Evolutionary conservation across 2,888 invertebrate genomes (phyloP).

Genomic region (Trachelus stipa): DNA sequence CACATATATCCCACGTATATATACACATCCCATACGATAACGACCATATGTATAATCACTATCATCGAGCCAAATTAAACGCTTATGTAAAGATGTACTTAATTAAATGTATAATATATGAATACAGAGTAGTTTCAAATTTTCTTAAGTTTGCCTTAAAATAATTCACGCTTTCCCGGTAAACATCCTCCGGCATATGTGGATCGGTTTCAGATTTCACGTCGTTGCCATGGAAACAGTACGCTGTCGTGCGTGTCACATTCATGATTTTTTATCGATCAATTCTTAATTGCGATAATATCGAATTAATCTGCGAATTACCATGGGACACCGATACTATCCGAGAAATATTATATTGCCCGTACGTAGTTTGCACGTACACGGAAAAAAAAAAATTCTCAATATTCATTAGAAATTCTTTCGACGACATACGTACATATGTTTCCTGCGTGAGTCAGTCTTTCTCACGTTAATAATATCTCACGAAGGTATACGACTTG

Average conservation of each 20-base stretch:
- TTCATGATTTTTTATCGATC: neutral
- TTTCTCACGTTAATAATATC: constrained; percentile 53
- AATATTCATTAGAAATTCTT: neutral
- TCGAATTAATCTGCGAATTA: neutral
- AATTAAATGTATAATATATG: neutral
- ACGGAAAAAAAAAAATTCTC: neutral
- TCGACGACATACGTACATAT: neutral
- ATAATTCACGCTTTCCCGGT: constrained; percentile 33
- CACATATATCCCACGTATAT: neutral
- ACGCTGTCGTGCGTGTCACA: constrained; percentile 23
- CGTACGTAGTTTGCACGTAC: neutral
- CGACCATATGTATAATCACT: neutral
- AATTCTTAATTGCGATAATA: neutral
- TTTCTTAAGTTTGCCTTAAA: constrained; percentile 9
- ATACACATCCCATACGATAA: neutral
- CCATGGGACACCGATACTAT: neutral
- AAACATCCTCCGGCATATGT: constrained; percentile 16
- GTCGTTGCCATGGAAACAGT: constrained; percentile 24
- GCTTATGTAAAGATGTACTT: neutral
- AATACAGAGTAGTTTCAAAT: neutral
- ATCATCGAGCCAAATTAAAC: neutral
- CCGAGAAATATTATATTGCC: neutral
- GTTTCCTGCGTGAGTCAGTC: constrained; percentile 26
- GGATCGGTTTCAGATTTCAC: constrained; percentile 39
- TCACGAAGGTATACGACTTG: constrained; percentile 25